Evolutionary conservation across 92 coral and sea anemone species (phyloP), one percentile per base, ranked within the genome.

Genomic region (Pocillopora grandis): DNA sequence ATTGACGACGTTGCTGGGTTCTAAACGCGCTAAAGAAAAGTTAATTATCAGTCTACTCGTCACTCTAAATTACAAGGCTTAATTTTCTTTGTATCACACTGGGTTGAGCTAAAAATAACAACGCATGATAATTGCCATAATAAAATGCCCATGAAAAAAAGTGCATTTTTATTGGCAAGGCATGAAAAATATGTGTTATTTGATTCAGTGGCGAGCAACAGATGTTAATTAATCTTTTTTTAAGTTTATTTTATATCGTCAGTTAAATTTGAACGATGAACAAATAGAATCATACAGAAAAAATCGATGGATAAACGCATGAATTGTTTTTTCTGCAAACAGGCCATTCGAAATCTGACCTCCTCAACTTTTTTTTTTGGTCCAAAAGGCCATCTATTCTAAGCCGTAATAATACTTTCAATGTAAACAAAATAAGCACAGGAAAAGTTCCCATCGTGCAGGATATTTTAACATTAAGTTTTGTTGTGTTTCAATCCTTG

Each of bases 361-460:
- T 37, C 62, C 62, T 7, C 62, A 42, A 7, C 55, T 70, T 7
- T 13, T 12, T 55, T 16, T 35, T 35, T 70, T 35, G 73, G 36
- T 18, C 33, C 13, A 31, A 70, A 70, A 70, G 75, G 75, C 75
- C 75, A 70, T 37, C 75, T 70, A 70, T 70, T 70, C 75, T 37
- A 70, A 70, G 75, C 75, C 36, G 57, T 70, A 70, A 70, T 70
- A 70, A 70, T 70, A 70, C 75, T 70, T 35, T 76, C 52, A 60
- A 60, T 27, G 82, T 36, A 63, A 77, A 63, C 71, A 62, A 20
- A 36, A n/a, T 13, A 12, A 77, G 62, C 81, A 62, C 61, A 42
- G 81, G 78, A 74, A 74, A 74, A 35, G 58, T 36, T 36, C 12
- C 58, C 58, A 77, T 36, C 72, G 42, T 77, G 60, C 61, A 49